A percentile compares a stretch with the other conserved stretches of the same genome.
These are phyloP conservation scores for Dascillus cervinus DNA, from an alignment of 2,888 invertebrate species.

Conservation along the genomic window DNA sequence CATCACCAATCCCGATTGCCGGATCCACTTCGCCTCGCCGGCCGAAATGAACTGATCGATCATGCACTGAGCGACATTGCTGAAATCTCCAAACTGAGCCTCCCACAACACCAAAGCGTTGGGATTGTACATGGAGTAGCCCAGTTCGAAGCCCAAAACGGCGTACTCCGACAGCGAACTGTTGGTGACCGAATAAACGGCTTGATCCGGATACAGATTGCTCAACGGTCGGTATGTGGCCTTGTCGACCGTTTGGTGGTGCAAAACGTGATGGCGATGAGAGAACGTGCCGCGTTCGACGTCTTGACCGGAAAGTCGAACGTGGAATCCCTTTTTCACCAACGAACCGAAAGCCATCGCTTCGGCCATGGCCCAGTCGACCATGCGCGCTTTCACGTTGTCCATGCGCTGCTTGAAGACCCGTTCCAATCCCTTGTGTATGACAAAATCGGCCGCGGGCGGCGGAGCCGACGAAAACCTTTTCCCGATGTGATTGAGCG, in stretches of 20 bases:
- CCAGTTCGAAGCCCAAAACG: slow-evolving; percentile 67
- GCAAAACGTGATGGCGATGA: slow-evolving; percentile 71
- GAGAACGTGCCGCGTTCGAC: slow-evolving; percentile 77
- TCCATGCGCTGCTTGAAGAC: slow-evolving; percentile 45
- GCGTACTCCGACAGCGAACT: slow-evolving; percentile 57
- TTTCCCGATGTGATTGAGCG: slow-evolving; percentile 57
- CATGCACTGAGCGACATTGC: slow-evolving; percentile 61
- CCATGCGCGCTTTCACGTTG: slow-evolving; percentile 49
- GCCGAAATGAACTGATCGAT: slow-evolving; percentile 55
- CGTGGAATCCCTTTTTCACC: slow-evolving; percentile 66
- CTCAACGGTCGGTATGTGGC: slow-evolving; percentile 52
- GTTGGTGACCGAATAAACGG: slow-evolving; percentile 70
- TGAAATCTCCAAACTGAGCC: slow-evolving; percentile 83
- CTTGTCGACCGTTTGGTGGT: slow-evolving; percentile 70
- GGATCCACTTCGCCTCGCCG: slow-evolving; percentile 77
- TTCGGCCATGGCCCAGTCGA: slow-evolving; percentile 80
- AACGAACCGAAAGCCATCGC: slow-evolving; percentile 70
- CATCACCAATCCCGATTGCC: slow-evolving; percentile 71
- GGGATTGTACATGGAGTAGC: slow-evolving; percentile 73
- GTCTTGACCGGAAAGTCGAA: slow-evolving; percentile 70
- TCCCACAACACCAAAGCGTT: slow-evolving; percentile 71
- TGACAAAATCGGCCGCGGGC: slow-evolving; percentile 40
- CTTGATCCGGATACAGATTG: slow-evolving; percentile 64
- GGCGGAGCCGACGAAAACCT: slow-evolving; percentile 58
- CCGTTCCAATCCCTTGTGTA: slow-evolving; percentile 48